Percentiles rank a stretch among this genome's conserved stretches.
Conservation (phyloP, 2,888 invertebrate genomes). For the Apoderus coryli region DNA sequence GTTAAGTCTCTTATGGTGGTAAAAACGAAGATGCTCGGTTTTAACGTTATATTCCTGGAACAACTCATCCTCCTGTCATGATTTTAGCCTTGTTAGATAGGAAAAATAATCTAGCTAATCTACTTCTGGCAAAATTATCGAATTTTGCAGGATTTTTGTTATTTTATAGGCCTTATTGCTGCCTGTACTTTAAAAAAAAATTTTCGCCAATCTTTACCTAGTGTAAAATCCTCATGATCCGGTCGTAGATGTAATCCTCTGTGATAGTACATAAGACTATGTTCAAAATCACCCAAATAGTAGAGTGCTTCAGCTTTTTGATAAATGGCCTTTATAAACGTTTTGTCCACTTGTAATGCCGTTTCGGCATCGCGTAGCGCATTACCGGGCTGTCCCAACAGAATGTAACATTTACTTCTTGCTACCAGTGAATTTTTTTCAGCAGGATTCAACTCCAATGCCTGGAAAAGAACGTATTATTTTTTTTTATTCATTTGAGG, state of each 20-base stretch:
- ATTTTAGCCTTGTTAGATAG: no score
- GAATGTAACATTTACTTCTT: conserved; percentile 75
- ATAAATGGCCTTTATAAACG: conserved; percentile 58
- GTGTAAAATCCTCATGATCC: conserved; percentile 60
- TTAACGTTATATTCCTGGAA: no score
- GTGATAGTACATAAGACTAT: conserved; percentile 83
- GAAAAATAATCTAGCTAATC: no score
- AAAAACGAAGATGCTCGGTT: no score
- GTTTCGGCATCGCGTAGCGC: conserved; percentile 75
- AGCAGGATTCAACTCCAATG: conserved; percentile 69
- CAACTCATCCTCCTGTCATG: no score
- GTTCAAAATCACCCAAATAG: conserved; percentile 83
- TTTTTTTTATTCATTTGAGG: no score
- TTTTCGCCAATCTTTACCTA: no score
- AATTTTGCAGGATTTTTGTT: no score
- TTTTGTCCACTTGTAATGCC: conserved; percentile 58
- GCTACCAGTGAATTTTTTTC: conserved; percentile 79
- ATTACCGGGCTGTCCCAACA: conserved; percentile 69
- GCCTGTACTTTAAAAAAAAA: no score
- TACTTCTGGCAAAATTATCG: no score
- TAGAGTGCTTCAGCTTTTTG: conserved; percentile 89
- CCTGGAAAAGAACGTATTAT: conserved; percentile 41
- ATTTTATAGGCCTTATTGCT: no score
- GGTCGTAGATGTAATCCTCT: conserved; percentile 73
- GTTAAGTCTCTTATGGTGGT: no score